Evolutionary conservation across 2,888 invertebrate genomes (phyloP).

Genomic region (Melanostoma mellinum): DNA sequence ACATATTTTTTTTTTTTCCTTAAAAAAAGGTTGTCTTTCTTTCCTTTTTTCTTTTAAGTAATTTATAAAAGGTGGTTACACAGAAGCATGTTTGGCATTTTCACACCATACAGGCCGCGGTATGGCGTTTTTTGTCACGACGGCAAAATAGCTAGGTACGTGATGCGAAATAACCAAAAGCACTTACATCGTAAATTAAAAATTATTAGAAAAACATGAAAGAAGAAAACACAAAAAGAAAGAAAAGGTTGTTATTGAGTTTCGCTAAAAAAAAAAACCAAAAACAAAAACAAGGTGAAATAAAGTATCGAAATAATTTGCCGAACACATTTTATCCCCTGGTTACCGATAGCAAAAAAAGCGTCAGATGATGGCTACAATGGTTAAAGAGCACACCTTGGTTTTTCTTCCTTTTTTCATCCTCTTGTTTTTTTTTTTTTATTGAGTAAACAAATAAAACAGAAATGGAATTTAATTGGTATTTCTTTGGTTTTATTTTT

Average conservation of each 20-base stretch:
- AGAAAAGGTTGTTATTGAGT: not conserved
- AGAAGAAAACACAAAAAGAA: not conserved
- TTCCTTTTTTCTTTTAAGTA: slow-evolving; percentile 9
- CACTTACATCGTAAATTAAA: slow-evolving; percentile 56
- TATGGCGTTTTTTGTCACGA: slow-evolving; percentile 17
- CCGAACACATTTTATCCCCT: no score
- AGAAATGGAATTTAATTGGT: no score
- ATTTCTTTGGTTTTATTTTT: no score
- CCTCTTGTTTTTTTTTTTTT: no score
- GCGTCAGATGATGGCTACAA: no score
- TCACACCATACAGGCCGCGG: slow-evolving; percentile 10
- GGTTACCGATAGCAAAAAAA: no score
- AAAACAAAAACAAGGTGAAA: not conserved
- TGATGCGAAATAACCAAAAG: slow-evolving; percentile 60
- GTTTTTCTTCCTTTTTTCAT: no score
- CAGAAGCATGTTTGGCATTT: slow-evolving; percentile 29
- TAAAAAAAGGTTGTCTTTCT: slow-evolving; percentile 1
- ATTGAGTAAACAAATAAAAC: no score
- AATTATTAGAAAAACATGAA: slow-evolving; percentile 31
- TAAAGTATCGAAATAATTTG: not conserved
- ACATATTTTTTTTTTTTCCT: not conserved
- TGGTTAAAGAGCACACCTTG: no score
- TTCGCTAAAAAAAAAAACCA: not conserved
- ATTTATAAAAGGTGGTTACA: slow-evolving; percentile 39
- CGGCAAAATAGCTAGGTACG: slow-evolving; percentile 37